Conservation (phyloP, 2,113 vertebrate species). For the Carassius carassius region DNA sequence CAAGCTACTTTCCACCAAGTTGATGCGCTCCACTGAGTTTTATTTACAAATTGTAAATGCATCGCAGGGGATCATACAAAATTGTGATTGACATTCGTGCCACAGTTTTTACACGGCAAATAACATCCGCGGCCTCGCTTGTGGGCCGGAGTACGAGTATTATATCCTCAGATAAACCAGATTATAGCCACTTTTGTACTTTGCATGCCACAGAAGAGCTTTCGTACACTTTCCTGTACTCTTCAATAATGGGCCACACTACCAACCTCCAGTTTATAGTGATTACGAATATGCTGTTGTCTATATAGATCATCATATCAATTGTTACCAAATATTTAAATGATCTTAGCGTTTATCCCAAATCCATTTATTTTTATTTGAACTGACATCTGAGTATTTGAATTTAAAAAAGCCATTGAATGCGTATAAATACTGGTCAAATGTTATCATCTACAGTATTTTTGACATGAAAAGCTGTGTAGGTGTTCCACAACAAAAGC, state of each 20-base stretch:
- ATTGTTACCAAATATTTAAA: conserved; percentile 1
- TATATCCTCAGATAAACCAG: conserved; percentile 13
- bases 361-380: neutral
- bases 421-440: neutral
- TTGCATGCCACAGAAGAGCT: conserved; percentile 25
- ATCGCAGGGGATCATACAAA: neutral
- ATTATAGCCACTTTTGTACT: conserved; percentile 38
- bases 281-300: conserved; percentile 35
- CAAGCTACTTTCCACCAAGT: neutral
- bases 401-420: neutral
- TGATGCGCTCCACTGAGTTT: neutral
- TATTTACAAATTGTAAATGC: neutral
- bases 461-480: conserved; percentile 10
- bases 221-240: conserved; percentile 29
- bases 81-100: conserved; percentile 2
- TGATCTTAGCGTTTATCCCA: neutral
- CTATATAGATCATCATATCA: conserved; percentile 22
- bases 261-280: conserved; percentile 24
- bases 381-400: neutral
- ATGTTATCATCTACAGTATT: conserved; percentile 53
- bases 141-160: conserved; percentile 2
- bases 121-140: neutral
- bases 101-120: conserved; percentile 11
- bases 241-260: conserved; percentile 27
- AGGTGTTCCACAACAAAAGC: neutral